phyloP scores from a whole-genome alignment of 2,888 invertebrate species.

The Caenorhabditis drosophilae region DNA sequence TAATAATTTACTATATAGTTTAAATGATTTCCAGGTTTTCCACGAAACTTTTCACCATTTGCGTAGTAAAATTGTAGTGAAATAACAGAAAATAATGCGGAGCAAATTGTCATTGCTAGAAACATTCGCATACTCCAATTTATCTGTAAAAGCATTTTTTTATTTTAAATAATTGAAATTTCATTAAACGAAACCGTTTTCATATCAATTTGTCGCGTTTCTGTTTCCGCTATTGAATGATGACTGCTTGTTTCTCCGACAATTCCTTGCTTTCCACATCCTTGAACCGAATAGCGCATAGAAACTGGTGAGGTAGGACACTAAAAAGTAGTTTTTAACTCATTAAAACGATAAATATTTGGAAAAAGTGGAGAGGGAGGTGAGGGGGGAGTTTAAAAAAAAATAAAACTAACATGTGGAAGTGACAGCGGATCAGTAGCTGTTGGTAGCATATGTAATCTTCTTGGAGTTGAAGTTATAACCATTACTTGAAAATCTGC shows the following conservation, averaged over 20 bases:
- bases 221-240: constrained; percentile 11
- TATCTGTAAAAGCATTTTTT: constrained; percentile 11
- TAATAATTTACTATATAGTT: constrained; percentile 6
- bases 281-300: constrained; percentile 25
- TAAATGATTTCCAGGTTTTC: neutral
- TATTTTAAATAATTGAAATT: neutral
- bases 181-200: constrained; percentile 9
- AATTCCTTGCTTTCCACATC: neutral
- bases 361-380: too few species aligned
- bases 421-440: neutral
- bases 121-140: constrained; percentile 36
- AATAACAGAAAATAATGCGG: constrained; percentile 31
- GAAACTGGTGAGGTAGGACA: constrained; percentile 29
- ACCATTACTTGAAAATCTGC: too few species aligned
- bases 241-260: constrained; percentile 12
- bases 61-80: constrained; percentile 30
- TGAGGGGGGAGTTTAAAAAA: too few species aligned
- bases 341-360: constrained; percentile 3
- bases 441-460: neutral
- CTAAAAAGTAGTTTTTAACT: too few species aligned
- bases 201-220: constrained; percentile 9
- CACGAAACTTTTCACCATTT: constrained; percentile 14
- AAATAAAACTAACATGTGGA: constrained; percentile 3
- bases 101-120: constrained; percentile 34
- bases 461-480: neutral